phyloP scores from a whole-genome alignment of 2,797 vertebrate species.

The Myripristis murdjan region DNA sequence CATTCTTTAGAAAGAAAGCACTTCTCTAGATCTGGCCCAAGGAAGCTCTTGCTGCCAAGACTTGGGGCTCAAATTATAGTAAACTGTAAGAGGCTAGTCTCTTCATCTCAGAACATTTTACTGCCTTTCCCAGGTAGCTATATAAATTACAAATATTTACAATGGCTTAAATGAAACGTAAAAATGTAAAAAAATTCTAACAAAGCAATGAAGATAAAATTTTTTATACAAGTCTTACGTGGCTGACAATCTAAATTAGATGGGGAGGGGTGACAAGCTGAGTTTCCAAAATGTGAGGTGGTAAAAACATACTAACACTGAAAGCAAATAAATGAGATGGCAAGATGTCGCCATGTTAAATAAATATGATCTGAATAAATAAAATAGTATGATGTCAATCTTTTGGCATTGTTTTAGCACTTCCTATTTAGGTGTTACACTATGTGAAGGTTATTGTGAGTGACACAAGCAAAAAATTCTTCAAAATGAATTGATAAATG shows the following conservation, averaged over 20 bases:
- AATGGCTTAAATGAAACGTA: slow-evolving; percentile 69
- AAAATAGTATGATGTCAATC: slow-evolving; percentile 34
- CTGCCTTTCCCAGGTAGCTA: slow-evolving; percentile 72
- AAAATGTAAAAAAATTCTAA: slow-evolving; percentile 62
- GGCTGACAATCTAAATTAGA: slow-evolving; percentile 38
- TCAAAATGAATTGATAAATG: slow-evolving; percentile 24
- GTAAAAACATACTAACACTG: slow-evolving; percentile 42
- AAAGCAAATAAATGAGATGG: slow-evolving; percentile 9
- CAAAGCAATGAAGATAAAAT: slow-evolving; percentile 54
- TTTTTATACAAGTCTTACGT: slow-evolving; percentile 53
- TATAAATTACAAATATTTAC: slow-evolving; percentile 85
- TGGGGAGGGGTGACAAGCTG: background rate
- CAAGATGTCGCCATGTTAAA: slow-evolving; percentile 62
- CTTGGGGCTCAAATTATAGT: slow-evolving; percentile 59
- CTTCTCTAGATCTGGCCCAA: slow-evolving; percentile 71
- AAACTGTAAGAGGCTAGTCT: slow-evolving; percentile 72
- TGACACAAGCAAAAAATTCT: slow-evolving; percentile 25
- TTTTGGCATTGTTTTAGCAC: slow-evolving; percentile 47
- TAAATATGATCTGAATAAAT: slow-evolving; percentile 80
- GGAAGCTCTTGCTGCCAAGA: slow-evolving; percentile 62
- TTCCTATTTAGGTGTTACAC: slow-evolving; percentile 31
- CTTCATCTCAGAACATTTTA: slow-evolving; percentile 64
- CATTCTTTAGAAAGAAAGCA: slow-evolving; percentile 77
- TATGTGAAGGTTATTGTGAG: slow-evolving; percentile 17
- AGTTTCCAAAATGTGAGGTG: slow-evolving; percentile 23